Evolutionary conservation across 1,140 invertebrate genomes (phyloP).

Genomic region (Eupristina koningsbergeri): DNA sequence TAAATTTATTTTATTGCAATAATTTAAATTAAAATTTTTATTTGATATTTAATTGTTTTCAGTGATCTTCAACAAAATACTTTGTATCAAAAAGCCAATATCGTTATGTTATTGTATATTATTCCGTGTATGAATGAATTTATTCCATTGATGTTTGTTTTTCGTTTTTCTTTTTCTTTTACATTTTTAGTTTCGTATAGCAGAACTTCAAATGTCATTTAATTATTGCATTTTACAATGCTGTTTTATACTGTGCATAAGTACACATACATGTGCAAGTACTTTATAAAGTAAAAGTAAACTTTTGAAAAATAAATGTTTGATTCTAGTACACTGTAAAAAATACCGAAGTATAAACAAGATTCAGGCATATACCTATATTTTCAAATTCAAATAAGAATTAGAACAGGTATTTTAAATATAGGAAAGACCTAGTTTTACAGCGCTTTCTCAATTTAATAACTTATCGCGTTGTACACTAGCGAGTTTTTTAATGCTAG

Average conservation of each 20-base stretch:
- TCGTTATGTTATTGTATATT: conserved; percentile 11
- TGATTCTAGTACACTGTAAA: conserved; percentile 27
- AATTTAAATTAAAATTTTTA: conserved; percentile 20
- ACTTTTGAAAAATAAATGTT: conserved; percentile 6
- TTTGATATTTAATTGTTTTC: conserved; percentile 5
- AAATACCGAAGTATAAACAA: background rate
- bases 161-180: conserved; percentile 15
- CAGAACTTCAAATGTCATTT: conserved; percentile 26
- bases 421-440: conserved; percentile 14
- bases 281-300: background rate
- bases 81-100: background rate
- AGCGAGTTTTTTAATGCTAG: conserved; percentile 12
- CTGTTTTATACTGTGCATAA: conserved; percentile 16
- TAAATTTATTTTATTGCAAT: background rate
- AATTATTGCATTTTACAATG: conserved; percentile 33
- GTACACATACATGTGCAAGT: background rate
- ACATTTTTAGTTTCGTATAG: conserved; percentile 26
- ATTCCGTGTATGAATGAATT: conserved; percentile 11
- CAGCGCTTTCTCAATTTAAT: conserved; percentile 25
- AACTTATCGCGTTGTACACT: conserved; percentile 32
- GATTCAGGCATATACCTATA: background rate
- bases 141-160: conserved; percentile 42
- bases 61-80: conserved; percentile 33
- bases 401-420: conserved; percentile 36
- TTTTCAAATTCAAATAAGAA: conserved; percentile 18